Evolutionary conservation across 2,888 invertebrate species (phyloP), one percentile per base, ranked within the genome.

Genomic region (Papilio protenor): DNA sequence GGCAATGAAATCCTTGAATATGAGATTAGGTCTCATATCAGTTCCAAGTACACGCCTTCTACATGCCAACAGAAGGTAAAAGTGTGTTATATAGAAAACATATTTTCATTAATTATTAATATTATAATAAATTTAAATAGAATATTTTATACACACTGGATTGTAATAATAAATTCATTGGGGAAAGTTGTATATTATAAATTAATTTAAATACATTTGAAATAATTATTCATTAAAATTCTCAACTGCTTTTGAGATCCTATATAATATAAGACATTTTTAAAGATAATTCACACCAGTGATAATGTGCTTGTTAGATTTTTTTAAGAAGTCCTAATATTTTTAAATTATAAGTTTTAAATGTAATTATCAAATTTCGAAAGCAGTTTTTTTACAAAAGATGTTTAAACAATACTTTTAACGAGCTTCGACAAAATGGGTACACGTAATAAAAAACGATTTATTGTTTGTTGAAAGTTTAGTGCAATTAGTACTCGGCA

Each of bases 121-220:
- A 14, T 5, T 61, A 16, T 12, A 33, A 64, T 1, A 40, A 33
- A 33, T 64, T 33, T 11, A 18, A 18, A n/a, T n/a, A 18, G 18
- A 64, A 64, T 33, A n/a, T 40, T 66, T 33, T 66, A 66, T 47
- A 16, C 47, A 23, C 23, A 23, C 45, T 74, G 11, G 47, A 74
- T 18, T 59, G 33, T 33, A 55, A 47, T 14, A 12, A 21, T 61
- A 14, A 55, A 69, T 76, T 78, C 18, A 66, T 73, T 23, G 80
- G 80, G 64, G 82, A 82, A 82, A 82, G 81, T 79, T 66, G 71
- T 59, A 57, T 73, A 59, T 73, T 49, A 77, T 70, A 64, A 66
- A 69, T 64, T 73, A 27, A 59, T 77, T 77, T 33, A 59, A 61
- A 73, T 72, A 55, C 23, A 18, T 70, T 66, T 57, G 2, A 64